Evolutionary conservation across 2,113 vertebrate genomes (phyloP), one percentile per base, ranked within the genome.

Genomic region (Phylloscopus trochilus): DNA sequence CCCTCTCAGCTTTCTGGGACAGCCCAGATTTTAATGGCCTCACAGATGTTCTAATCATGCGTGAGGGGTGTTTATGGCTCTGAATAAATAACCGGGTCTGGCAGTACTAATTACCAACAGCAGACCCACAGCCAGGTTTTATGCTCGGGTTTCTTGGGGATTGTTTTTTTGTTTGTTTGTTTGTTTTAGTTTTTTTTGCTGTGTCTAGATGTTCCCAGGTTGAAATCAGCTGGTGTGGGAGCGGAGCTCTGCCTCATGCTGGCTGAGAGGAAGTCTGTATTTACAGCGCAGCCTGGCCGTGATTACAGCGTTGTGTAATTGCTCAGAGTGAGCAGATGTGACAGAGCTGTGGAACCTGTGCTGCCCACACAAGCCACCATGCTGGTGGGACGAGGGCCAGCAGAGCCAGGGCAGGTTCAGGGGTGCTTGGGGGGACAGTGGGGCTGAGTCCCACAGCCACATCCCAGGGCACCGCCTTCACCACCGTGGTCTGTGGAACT

Each of bases 401-500:
- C 62, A 49, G 59, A 28, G 53, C 30, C 3, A 1, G 8, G 59
- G 37, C 15, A 4, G 33, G 4, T 24, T 15, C 9, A 4, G 83
- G 0, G 1, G 6, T 2, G 8, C 30, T 7, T 56, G 27, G 27
- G 4, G 22, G 51, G 8, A 4, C 1, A 1, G 21, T 4, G 58
- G 58, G 46, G 30, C 37, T 21, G 77, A 75, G 37, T 17, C 41
- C 8, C 3, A 1, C 44, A 30, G 35, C 23, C 0, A 2, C 26
- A 7, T 5, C 26, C 47, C 1, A 1, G 18, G 62, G 31, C 78
- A 63, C 44, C 80, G 5, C 55, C 46, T 37, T n/a, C 5, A 5
- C 7, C 4, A 10, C n/a, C 0, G 0, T 8, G 27, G 17, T 18
- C 13, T 16, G 35, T 0, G 3, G 44, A 23, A 31, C 20, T 11